A percentile compares a stretch with the other conserved stretches of the same genome.
Evolutionary conservation across 2,113 vertebrate genomes (phyloP).

Genomic region (Cygnus buccinator): DNA sequence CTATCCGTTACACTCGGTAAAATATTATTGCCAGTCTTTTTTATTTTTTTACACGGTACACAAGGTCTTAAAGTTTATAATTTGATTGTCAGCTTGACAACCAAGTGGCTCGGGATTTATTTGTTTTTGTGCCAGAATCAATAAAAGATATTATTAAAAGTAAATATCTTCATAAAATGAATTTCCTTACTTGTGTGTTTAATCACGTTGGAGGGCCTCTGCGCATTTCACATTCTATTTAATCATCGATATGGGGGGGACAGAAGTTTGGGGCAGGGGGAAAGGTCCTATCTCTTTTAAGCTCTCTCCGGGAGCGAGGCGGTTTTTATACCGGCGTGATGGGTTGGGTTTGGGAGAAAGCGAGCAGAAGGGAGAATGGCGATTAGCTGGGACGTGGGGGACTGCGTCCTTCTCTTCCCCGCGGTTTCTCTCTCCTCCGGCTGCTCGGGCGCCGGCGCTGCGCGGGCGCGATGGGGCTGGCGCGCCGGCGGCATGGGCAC

Average conservation of each 20-base stretch:
- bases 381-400: slow-evolving; percentile 88
- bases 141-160: slow-evolving; percentile 74
- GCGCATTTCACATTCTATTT: slow-evolving; percentile 74
- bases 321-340: slow-evolving; percentile 85
- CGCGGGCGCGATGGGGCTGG: no score
- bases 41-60: slow-evolving; percentile 63
- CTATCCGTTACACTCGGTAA: slow-evolving; percentile 71
- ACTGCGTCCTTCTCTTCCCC: slow-evolving; percentile 70
- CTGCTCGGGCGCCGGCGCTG: slow-evolving; percentile 82
- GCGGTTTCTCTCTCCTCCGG: slow-evolving; percentile 57
- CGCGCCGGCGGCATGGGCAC: not conserved
- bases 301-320: slow-evolving; percentile 75
- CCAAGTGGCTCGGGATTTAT: slow-evolving; percentile 76
- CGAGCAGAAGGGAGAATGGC: slow-evolving; percentile 81
- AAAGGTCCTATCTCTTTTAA: slow-evolving; percentile 71
- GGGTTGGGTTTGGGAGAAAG: slow-evolving; percentile 40
- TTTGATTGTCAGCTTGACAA: slow-evolving; percentile 83
- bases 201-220: slow-evolving; percentile 72
- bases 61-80: slow-evolving; percentile 71
- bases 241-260: slow-evolving; percentile 30
- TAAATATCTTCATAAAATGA: slow-evolving; percentile 71
- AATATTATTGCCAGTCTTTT: slow-evolving; percentile 73
- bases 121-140: slow-evolving; percentile 75
- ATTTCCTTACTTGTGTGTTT: slow-evolving; percentile 72
- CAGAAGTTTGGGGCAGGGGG: not conserved